These are phyloP conservation scores for Rhynchonycteris naso DNA, from an alignment of 2,797 vertebrate species.

Conservation along the genomic window DNA sequence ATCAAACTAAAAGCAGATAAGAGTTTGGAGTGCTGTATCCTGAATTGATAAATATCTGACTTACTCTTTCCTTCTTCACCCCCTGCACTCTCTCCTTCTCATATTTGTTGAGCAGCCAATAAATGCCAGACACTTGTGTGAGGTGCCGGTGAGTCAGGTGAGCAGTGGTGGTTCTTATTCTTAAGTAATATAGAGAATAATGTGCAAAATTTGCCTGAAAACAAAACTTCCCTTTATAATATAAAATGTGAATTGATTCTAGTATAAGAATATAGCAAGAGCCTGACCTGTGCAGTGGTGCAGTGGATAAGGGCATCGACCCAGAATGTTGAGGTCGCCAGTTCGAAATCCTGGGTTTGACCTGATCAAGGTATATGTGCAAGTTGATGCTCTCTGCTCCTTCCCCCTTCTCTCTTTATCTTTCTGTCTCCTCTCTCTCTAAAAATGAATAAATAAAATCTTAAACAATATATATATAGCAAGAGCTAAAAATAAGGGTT, in stretches of 20 bases:
- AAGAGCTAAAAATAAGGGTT: conserved; percentile 1
- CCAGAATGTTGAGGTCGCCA: no score
- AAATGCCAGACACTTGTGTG: neutral
- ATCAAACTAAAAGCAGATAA: neutral
- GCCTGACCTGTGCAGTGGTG: neutral
- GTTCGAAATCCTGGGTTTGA: no score
- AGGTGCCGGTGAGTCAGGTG: neutral
- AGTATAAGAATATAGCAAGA: neutral
- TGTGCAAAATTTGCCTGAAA: conserved; percentile 14
- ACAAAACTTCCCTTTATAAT: conserved; percentile 1
- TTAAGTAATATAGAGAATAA: neutral
- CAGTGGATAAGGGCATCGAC: no score
- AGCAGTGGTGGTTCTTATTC: neutral
- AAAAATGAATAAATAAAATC: no score
- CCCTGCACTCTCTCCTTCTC: no score
- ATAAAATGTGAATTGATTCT: neutral
- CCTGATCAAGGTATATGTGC: no score
- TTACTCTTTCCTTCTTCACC: neutral
- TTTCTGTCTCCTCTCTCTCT: no score
- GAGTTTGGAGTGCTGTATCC: neutral
- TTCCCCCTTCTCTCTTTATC: no score
- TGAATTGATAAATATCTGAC: neutral
- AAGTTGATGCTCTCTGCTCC: no score
- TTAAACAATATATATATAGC: neutral
- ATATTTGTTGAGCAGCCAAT: neutral